Evolutionary conservation across 2,888 invertebrate species (phyloP), one percentile per base, ranked within the genome.

Genomic region (Brachypalpus laphriformis): DNA sequence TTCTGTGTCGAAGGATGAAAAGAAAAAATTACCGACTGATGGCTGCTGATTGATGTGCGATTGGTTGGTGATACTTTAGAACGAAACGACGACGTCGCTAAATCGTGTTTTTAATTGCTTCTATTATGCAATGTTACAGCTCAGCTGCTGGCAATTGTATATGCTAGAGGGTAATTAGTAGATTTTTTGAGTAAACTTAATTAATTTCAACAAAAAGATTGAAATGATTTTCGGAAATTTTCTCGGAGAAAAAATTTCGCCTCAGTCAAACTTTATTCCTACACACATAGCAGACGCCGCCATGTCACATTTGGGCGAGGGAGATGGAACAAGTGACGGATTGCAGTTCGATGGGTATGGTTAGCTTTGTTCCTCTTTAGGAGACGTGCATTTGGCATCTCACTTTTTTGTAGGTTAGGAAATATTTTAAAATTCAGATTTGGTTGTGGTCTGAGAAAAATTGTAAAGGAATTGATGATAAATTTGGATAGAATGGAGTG

Each of bases 11-110:
- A 85, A 85, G 68, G 83, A 83, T 70, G 81, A 85, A 85, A 81
- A 81, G 81, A 85, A 85, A 85, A 85, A 85, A 85, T 85, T 85
- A 85, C 85, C 85, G 81, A 85, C 85, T 85, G 85, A 85, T 85
- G 85, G 81, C 76, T 81, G 85, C 83, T 83, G 80, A 80, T 80
- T 85, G 81, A 5, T 25, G 25, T 25, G 25, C 25, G 25, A 5
- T 25, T 25, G 25, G 68, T 74, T 65, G 81, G 80, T 37, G 81
- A 85, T 75, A 81, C 81, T 81, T 81, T 81, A 51, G 71, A 81
- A 66, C 83, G 68, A n/a, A n/a, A 85, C 85, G 81, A 76, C 85
- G 81, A 76, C 71, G 81, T 65, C 81, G 83, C 59, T 70, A 56
- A 42, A 74, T 71, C 68, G 80, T 70, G 74, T 75, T 70, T 68